Base-by-base conservation (phyloP, 2,888 invertebrate genomes). In the Alviniconcha strummeri region DNA sequence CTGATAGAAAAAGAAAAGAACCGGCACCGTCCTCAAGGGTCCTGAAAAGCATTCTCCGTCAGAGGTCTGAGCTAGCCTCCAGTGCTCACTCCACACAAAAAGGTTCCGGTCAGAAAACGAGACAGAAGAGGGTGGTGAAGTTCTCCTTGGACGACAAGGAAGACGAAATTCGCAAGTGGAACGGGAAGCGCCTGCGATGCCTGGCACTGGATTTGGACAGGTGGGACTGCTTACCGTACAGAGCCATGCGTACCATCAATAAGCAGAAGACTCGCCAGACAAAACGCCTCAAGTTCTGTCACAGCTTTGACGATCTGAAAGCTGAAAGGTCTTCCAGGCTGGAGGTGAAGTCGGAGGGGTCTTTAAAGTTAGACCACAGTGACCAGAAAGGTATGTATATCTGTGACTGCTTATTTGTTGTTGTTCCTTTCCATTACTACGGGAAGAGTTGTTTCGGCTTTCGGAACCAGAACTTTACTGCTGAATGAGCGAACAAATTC, bases 141-240 rank as follows among this genome's bases (percentile, higher is more conserved):
- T 80, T 80, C 69, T 13, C 13, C 6, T 0, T 80, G 55, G 69
- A 69, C n/a, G 69, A 80, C 9, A 80, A 9, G 69, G 4, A 7
- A 8, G 80, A 55, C 69, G 69, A 80, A 9, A 6, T 52, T 9
- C 54, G 54, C n/a, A 15, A 11, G 19, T 80, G 80, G 80, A 80
- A 52, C 54, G 80, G 67, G 36, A 54, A 69, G 69, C 67, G 69
- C 6, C 80, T 80, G 11, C 80, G 80, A 36, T 67, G n/a, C 55
- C 80, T 80, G 80, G 80, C 80, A 5, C 80, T 80, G 55, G 80
- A 80, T 69, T 17, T 80, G 69, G 80, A 80, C 69, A 80, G 67
- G 15, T 78, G 78, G 78, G 78, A 78, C 78, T 60, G 57, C 15
- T 36, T 78, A 4, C 78, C 78, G 0, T 19, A 78, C 64, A 7